Evolutionary conservation across 2,888 invertebrate genomes (phyloP).

Genomic region (Metalampra italica): DNA sequence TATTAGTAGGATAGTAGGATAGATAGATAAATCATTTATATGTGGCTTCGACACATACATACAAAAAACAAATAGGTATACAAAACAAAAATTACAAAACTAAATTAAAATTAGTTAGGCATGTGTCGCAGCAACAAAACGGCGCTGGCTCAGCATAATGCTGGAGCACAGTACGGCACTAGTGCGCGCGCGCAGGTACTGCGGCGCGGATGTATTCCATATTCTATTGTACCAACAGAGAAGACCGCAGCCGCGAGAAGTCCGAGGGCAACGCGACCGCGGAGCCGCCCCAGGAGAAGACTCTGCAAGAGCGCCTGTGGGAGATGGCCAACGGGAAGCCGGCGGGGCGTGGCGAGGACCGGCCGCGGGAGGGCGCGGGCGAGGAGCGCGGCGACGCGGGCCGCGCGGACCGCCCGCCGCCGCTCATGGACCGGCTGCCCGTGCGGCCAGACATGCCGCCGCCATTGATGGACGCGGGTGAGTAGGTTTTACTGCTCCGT

Average conservation of each 20-base stretch:
- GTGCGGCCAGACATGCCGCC: slow-evolving; percentile 15
- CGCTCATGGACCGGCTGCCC: slow-evolving; percentile 20
- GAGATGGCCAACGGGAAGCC: slow-evolving; percentile 74
- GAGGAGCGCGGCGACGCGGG: slow-evolving; percentile 4
- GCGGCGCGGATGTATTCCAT: too few species aligned
- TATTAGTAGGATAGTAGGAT: too few species aligned
- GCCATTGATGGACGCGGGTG: slow-evolving; percentile 20
- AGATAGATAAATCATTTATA: too few species aligned
- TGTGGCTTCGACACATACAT: too few species aligned
- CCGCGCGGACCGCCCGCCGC: slow-evolving; percentile 14
- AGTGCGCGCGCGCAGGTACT: too few species aligned
- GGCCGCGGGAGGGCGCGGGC: not conserved
- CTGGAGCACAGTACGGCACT: too few species aligned
- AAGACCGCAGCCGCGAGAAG: slow-evolving; percentile 56
- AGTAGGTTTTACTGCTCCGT: too few species aligned
- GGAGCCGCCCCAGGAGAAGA: slow-evolving; percentile 41
- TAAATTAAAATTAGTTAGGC: too few species aligned
- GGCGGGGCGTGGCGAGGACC: slow-evolving; percentile 5
- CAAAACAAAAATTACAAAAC: too few species aligned
- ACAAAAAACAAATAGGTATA: too few species aligned
- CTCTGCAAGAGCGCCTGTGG: slow-evolving; percentile 70
- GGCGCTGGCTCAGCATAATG: too few species aligned
- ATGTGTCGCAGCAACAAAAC: too few species aligned
- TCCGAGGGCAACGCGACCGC: slow-evolving; percentile 39
- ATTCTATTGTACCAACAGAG: slow-evolving; percentile 26